Evolutionary conservation across 2,888 invertebrate genomes (phyloP).

Genomic region (Ischnura elegans): DNA sequence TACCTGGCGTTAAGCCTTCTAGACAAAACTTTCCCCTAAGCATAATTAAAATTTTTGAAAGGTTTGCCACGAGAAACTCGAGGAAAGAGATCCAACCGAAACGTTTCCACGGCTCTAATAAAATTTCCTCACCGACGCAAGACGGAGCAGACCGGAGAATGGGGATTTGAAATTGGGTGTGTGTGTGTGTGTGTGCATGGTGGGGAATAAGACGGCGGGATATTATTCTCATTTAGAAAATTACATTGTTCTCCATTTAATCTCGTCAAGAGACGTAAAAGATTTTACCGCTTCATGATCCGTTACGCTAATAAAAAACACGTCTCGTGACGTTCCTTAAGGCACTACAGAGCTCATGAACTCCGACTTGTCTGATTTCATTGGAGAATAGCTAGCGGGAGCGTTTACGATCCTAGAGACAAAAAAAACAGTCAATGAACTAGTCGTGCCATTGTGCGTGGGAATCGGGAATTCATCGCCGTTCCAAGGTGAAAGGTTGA

Average conservation of each 20-base stretch:
- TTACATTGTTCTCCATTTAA: not conserved
- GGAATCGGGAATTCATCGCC: not conserved
- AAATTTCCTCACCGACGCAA: no score
- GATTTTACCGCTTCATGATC: not conserved
- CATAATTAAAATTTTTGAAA: no score
- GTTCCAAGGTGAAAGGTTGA: no score
- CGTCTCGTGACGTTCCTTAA: not conserved
- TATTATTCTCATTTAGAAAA: not conserved
- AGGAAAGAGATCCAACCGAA: no score
- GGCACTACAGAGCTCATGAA: not conserved
- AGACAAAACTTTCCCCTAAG: no score
- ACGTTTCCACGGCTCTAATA: no score
- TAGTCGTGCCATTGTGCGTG: not conserved
- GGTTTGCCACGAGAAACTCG: no score
- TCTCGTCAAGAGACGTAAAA: not conserved
- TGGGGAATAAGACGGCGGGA: not conserved
- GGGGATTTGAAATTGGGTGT: not conserved
- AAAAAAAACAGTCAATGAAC: not conserved
- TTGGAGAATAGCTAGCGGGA: not conserved
- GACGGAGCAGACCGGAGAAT: not conserved
- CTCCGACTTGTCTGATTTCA: not conserved
- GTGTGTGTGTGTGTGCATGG: no score
- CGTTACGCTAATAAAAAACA: not conserved
- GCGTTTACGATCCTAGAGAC: not conserved
- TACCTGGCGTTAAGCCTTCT: no score